Percentiles rank a stretch among this genome's conserved stretches.
Evolutionary conservation across 2,113 vertebrate genomes (phyloP).

Genomic region (Copsychus sechellarum): DNA sequence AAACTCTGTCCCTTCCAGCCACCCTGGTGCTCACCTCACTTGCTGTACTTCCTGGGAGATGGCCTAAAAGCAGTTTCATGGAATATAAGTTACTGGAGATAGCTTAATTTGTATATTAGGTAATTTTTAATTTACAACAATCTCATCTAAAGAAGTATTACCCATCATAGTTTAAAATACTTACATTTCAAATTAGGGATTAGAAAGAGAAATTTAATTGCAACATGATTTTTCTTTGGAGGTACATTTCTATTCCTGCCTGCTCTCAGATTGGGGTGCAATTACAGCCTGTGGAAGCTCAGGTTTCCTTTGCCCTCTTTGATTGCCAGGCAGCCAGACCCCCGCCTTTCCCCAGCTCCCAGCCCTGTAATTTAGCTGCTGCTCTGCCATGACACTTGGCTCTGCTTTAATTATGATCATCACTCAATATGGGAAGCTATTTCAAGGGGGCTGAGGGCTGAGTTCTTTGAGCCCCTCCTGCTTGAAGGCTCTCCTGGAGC

Average conservation of each 20-base stretch:
- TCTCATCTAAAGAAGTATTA: background rate
- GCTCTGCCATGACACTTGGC: constrained; percentile 46
- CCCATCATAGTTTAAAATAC: background rate
- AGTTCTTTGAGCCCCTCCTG: background rate
- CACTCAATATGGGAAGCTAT: constrained; percentile 39
- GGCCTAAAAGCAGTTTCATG: background rate
- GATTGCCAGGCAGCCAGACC: constrained; percentile 60
- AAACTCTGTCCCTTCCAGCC: background rate
- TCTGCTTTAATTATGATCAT: constrained; percentile 67
- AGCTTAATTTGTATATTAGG: background rate
- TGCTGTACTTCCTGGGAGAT: background rate
- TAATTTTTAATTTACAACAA: background rate
- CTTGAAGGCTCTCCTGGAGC: background rate
- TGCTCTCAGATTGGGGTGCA: background rate
- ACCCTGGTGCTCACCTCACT: background rate
- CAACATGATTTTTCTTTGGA: background rate
- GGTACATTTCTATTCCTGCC: background rate
- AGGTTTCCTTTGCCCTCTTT: constrained; percentile 19
- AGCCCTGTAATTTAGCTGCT: constrained; percentile 70
- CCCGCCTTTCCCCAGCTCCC: background rate
- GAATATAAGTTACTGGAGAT: background rate
- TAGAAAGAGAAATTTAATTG: constrained; percentile 31
- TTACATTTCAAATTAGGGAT: background rate
- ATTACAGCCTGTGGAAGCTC: background rate
- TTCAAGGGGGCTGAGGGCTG: constrained; percentile 5